Evolutionary conservation across 2,113 vertebrate genomes (phyloP).

Genomic region (Caranx ignobilis): DNA sequence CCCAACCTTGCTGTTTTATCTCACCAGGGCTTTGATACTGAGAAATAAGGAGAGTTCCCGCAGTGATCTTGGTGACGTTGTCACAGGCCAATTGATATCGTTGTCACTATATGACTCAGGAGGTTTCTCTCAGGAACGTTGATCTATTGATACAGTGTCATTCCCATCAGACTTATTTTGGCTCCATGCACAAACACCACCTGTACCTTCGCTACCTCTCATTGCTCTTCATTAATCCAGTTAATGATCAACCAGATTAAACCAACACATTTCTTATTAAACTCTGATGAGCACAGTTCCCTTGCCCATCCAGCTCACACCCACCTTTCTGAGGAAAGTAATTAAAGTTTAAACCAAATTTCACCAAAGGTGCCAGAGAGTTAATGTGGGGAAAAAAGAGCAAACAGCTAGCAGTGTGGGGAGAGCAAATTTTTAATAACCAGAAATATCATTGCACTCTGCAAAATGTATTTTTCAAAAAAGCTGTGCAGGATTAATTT

Average conservation of each 20-base stretch:
- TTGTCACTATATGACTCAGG: background rate
- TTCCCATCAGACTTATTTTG: background rate
- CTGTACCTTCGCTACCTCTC: background rate
- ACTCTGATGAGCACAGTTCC: conserved; percentile 2
- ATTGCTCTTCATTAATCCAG: conserved; percentile 17
- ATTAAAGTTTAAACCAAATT: conserved; percentile 9
- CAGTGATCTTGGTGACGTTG: background rate
- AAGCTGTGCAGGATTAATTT: background rate
- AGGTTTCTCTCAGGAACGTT: background rate
- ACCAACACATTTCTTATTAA: conserved; percentile 19
- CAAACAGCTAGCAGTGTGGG: background rate
- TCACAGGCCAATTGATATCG: background rate
- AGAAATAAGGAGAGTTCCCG: background rate
- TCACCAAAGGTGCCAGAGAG: background rate
- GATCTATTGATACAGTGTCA: background rate
- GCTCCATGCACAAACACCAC: background rate
- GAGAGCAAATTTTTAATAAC: too few relatives aligned
- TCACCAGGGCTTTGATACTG: background rate
- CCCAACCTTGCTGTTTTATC: background rate
- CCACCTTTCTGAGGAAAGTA: conserved; percentile 10
- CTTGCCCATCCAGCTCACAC: background rate
- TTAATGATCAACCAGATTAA: background rate
- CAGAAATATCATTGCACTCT: too few relatives aligned
- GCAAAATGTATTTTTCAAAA: background rate
- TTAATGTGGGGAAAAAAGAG: background rate